Conservation (phyloP, 2,113 vertebrate genomes). For the Ageneiosus marmoratus region DNA sequence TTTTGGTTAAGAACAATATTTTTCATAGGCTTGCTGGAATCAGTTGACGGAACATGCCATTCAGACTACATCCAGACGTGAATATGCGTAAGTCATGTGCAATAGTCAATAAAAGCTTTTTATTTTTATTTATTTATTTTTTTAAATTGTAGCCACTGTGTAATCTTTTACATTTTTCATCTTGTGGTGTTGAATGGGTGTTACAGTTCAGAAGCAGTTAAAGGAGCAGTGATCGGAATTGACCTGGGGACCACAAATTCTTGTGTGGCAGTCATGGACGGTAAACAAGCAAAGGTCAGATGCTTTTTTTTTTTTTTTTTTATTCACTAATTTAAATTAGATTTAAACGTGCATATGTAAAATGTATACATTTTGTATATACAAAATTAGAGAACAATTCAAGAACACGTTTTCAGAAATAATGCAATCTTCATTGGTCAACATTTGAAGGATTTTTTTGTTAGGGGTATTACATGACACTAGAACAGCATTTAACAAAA, state of each 20-base stretch:
- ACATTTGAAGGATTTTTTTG: too few relatives aligned
- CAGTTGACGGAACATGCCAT: constrained; percentile 79
- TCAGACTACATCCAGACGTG: constrained; percentile 77
- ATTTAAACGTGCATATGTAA: too few relatives aligned
- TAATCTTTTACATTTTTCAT: not conserved
- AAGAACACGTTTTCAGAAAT: too few relatives aligned
- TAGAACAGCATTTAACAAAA: too few relatives aligned
- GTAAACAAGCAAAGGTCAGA: constrained; percentile 94
- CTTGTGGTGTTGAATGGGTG: constrained; percentile 1
- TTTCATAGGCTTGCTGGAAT: constrained; percentile 81
- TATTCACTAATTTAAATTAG: too few relatives aligned
- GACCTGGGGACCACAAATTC: constrained; percentile 98
- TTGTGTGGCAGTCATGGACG: constrained; percentile 98
- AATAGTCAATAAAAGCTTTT: not conserved
- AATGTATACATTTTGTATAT: too few relatives aligned
- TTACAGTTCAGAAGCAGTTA: constrained; percentile 93
- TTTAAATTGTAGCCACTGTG: too few relatives aligned
- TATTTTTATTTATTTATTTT: too few relatives aligned
- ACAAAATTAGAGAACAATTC: too few relatives aligned
- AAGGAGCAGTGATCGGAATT: constrained; percentile 93
- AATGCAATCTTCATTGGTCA: too few relatives aligned
- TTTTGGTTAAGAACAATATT: not conserved
- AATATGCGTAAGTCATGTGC: constrained; percentile 84
- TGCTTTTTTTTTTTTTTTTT: too few relatives aligned
- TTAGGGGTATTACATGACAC: too few relatives aligned